Evolutionary conservation across 1,140 invertebrate species (phyloP).

Genomic region (Euwallacea similis): DNA sequence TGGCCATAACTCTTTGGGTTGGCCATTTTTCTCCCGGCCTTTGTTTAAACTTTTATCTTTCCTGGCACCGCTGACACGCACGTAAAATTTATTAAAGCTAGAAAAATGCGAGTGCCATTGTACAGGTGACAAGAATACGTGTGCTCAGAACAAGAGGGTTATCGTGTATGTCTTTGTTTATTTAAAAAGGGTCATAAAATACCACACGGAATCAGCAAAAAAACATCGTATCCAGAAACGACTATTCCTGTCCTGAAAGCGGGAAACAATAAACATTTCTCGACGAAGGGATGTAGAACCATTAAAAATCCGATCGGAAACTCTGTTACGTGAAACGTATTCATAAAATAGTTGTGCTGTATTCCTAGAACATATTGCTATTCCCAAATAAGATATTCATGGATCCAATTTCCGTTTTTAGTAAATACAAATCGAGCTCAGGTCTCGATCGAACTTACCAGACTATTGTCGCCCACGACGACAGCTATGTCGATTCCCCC

Average conservation of each 20-base stretch:
- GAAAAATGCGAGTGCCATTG: constrained; percentile 8
- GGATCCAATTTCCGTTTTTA: constrained; percentile 8
- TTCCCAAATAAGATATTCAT: constrained; percentile 14
- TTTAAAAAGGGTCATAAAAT: too few species aligned
- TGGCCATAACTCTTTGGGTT: constrained; percentile 1
- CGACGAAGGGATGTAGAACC: not conserved
- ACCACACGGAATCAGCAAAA: too few species aligned
- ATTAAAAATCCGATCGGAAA: constrained; percentile 5
- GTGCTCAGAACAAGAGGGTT: not conserved
- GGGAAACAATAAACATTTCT: too few species aligned
- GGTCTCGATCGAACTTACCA: constrained; percentile 4
- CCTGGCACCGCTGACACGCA: constrained; percentile 6
- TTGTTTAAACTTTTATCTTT: constrained; percentile 22
- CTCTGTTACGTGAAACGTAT: not conserved
- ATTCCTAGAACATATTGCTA: constrained; percentile 4
- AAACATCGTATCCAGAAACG: too few species aligned
- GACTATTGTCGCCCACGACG: not conserved
- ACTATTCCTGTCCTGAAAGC: too few species aligned
- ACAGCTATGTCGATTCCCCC: too few species aligned
- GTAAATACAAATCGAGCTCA: not conserved
- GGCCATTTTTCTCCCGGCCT: constrained; percentile 7
- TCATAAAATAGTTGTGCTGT: constrained; percentile 1
- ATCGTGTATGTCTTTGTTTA: not conserved
- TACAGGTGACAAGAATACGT: constrained; percentile 16
- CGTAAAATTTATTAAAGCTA: constrained; percentile 13